A percentile compares a stretch with the other conserved stretches of the same genome.
These are phyloP conservation scores for Planococcus citri DNA, from an alignment of 1,140 invertebrate species.

Conservation along the genomic window DNA sequence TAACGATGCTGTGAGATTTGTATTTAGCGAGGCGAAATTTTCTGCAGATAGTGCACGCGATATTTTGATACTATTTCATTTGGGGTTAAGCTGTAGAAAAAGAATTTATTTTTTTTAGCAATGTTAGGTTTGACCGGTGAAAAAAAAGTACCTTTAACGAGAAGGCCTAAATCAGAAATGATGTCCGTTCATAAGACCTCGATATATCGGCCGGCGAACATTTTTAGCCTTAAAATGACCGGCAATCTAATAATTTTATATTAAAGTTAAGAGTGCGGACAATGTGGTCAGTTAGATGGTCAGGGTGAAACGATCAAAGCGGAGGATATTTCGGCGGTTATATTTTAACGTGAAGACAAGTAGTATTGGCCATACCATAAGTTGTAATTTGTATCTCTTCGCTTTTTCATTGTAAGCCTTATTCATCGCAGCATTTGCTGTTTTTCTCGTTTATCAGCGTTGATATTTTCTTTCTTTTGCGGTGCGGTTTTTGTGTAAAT, in stretches of 20 bases:
- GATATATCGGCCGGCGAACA: neutral
- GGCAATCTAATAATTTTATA: slow-evolving; percentile 17
- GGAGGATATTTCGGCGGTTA: slow-evolving; percentile 2
- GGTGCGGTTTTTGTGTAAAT: neutral
- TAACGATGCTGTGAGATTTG: neutral
- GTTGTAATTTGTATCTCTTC: slow-evolving; percentile 14
- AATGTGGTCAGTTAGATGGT: slow-evolving; percentile 1
- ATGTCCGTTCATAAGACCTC: slow-evolving; percentile 17
- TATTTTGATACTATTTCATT: neutral
- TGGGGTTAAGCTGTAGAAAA: neutral
- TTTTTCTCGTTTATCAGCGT: neutral
- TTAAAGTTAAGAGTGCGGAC: slow-evolving; percentile 11
- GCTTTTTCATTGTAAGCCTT: slow-evolving; percentile 7
- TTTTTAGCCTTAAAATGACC: slow-evolving; percentile 19
- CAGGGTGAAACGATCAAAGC: slow-evolving; percentile 17
- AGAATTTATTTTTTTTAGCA: neutral
- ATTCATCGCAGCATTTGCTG: neutral
- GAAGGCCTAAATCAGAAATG: slow-evolving; percentile 14
- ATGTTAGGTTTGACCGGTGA: neutral
- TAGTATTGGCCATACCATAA: slow-evolving; percentile 18
- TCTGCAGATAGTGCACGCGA: neutral
- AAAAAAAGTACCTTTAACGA: slow-evolving; percentile 5
- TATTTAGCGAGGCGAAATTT: neutral
- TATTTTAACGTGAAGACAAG: slow-evolving; percentile 12
- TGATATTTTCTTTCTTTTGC: neutral